phyloP scores from a whole-genome alignment of 2,797 vertebrate genomes.

The Trematocara caparti region DNA sequence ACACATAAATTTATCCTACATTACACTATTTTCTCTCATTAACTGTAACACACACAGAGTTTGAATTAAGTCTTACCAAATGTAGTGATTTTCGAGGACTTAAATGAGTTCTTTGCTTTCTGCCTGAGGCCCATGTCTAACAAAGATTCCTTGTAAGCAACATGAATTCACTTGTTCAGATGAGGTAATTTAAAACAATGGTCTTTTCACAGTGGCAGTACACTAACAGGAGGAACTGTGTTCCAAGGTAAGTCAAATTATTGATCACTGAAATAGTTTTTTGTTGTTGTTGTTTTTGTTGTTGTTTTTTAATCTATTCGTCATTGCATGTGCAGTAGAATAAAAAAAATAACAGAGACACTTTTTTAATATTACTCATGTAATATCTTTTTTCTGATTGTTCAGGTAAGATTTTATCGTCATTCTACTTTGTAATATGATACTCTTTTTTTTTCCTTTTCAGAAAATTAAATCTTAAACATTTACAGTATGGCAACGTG shows the following conservation, averaged over 20 bases:
- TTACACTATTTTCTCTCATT: conserved; percentile 40
- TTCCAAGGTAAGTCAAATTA: conserved; percentile 1
- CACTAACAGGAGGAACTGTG: not conserved
- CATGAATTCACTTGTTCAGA: conserved; percentile 46
- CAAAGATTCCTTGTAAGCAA: conserved; percentile 43
- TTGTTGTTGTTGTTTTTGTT: not conserved
- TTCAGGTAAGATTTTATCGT: not conserved
- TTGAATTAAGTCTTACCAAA: conserved; percentile 45
- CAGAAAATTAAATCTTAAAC: not conserved
- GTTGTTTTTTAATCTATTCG: not conserved
- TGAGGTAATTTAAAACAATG: conserved; percentile 42
- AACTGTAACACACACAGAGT: conserved; percentile 34
- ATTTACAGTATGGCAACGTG: not conserved
- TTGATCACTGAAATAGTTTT: conserved; percentile 5
- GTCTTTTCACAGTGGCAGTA: conserved; percentile 7
- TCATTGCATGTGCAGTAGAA: not conserved
- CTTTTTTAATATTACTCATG: not conserved
- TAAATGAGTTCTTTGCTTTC: conserved; percentile 41
- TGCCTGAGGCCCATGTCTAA: conserved; percentile 42
- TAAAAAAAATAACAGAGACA: not conserved
- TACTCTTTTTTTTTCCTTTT: not conserved
- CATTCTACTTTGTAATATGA: not conserved
- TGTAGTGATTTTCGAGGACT: conserved; percentile 33
- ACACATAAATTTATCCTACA: conserved; percentile 37
- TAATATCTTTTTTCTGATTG: not conserved